These are phyloP conservation scores for Bombyx huttoni DNA, from an alignment of 2,888 invertebrate genomes.

Conservation along the genomic window DNA sequence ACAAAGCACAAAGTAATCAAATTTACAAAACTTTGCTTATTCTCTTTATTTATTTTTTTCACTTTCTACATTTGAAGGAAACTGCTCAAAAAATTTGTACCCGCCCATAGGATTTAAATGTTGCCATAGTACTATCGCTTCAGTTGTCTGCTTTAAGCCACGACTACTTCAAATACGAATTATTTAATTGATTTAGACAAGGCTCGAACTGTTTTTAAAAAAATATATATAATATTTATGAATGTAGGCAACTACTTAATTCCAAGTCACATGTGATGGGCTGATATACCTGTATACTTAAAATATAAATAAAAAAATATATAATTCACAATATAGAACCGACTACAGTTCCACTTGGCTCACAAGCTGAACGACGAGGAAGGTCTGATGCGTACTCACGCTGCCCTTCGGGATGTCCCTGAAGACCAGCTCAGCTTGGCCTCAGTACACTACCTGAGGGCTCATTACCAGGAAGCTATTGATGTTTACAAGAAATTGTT, in stretches of 20 bases:
- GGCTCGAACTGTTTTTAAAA: too few species aligned
- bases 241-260: too few species aligned
- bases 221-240: too few species aligned
- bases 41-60: not conserved
- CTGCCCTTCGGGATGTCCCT: conserved; percentile 86
- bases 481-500: conserved; percentile 97
- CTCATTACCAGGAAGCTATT: conserved; percentile 98
- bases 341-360: conserved; percentile 92
- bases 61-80: too few species aligned
- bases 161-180: too few species aligned
- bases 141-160: too few species aligned
- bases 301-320: not conserved
- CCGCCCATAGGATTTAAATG: too few species aligned
- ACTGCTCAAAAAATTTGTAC: too few species aligned
- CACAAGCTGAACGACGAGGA: conserved; percentile 94
- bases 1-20: not conserved
- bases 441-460: conserved; percentile 94
- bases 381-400: conserved; percentile 85
- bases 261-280: too few species aligned
- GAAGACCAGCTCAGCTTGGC: conserved; percentile 97
- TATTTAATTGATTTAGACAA: too few species aligned
- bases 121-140: too few species aligned
- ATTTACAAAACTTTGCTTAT: not conserved
- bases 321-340: conserved; percentile 68
- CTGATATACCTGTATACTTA: too few species aligned